phyloP scores from a whole-genome alignment of 2,797 vertebrate genomes.

The Neostethus bicornis region DNA sequence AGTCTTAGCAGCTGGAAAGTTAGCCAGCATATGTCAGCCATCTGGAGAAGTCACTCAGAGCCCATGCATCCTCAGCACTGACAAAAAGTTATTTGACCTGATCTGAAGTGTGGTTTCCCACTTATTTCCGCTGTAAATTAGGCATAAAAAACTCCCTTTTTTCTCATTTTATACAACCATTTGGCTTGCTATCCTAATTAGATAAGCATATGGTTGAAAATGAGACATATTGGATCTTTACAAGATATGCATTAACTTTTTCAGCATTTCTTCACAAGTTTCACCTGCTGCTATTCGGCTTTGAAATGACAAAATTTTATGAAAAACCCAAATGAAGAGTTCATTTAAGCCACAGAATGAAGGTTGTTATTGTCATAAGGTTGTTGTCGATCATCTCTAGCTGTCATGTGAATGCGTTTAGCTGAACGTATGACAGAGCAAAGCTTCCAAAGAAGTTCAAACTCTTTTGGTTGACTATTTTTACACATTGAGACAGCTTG shows the following conservation, averaged over 20 bases:
- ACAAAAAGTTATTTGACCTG: conserved; percentile 70
- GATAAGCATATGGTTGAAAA: not conserved
- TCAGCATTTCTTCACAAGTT: conserved; percentile 6
- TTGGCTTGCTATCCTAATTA: not conserved
- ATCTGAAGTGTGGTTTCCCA: conserved; percentile 27
- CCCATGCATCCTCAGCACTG: conserved; percentile 54
- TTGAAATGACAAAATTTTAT: not conserved
- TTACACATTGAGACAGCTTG: not conserved
- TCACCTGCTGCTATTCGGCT: conserved; percentile 16
- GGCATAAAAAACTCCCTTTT: conserved; percentile 29
- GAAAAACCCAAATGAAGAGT: not conserved
- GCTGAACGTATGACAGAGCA: not conserved
- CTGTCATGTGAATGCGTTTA: not conserved
- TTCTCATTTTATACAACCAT: not conserved
- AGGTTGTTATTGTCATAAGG: not conserved
- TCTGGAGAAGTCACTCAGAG: conserved; percentile 75
- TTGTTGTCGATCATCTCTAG: not conserved
- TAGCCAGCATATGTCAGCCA: conserved; percentile 77
- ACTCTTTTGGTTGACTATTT: not conserved
- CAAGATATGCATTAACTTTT: not conserved
- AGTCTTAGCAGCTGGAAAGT: conserved; percentile 73
- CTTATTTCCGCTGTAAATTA: conserved; percentile 28
- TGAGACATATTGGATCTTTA: not conserved
- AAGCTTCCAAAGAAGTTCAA: not conserved
- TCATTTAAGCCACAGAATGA: not conserved